Evolutionary conservation across 2,888 invertebrate genomes (phyloP).

Genomic region (Laothoe populi): DNA sequence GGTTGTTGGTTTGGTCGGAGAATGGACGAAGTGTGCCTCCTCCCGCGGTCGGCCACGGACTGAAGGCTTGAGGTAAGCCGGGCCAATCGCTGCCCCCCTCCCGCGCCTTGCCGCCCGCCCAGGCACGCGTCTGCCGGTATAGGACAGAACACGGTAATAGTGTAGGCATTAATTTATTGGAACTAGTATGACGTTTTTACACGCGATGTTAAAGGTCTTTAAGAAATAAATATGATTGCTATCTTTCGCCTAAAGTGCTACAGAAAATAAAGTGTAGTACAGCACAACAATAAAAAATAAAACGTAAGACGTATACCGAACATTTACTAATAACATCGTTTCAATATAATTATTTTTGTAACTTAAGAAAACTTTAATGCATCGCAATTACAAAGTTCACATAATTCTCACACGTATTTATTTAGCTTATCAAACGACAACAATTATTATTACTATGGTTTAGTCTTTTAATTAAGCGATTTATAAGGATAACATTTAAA

Average conservation of each 20-base stretch:
- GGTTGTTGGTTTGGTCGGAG: slow-evolving; percentile 43
- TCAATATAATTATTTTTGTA: too few species aligned
- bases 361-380: background rate
- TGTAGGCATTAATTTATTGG: slow-evolving; percentile 17
- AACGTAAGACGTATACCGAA: too few species aligned
- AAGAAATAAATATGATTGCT: background rate
- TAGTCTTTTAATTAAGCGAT: background rate
- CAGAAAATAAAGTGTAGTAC: background rate
- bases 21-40: slow-evolving; percentile 46
- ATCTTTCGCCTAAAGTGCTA: background rate
- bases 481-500: slow-evolving; percentile 8
- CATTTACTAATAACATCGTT: too few species aligned
- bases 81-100: slow-evolving; percentile 55
- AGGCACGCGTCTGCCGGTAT: slow-evolving; percentile 65
- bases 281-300: too few species aligned
- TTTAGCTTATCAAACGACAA: background rate
- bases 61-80: slow-evolving; percentile 68
- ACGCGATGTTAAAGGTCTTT: background rate
- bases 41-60: slow-evolving; percentile 59
- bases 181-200: background rate
- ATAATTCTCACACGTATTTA: background rate
- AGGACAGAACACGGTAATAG: slow-evolving; percentile 52
- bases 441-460: slow-evolving; percentile 5
- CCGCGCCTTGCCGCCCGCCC: slow-evolving; percentile 54
- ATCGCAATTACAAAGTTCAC: background rate